Base-by-base conservation (phyloP, 2,888 invertebrate species). In the Eilema caniola region DNA sequence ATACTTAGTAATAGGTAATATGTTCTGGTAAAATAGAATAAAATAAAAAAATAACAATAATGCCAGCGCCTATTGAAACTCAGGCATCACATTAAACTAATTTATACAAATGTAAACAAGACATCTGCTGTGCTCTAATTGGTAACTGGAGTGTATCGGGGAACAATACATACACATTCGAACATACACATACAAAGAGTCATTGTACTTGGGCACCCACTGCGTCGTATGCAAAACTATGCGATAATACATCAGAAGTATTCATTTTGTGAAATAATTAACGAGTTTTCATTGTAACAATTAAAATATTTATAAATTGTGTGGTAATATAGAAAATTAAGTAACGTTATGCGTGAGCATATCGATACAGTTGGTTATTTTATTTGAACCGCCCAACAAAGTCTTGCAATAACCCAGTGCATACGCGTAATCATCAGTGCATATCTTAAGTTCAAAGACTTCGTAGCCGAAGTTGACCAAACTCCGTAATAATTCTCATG, bases 111-210 rank as follows among this genome's bases (percentile, higher is more conserved):
- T 79, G 77, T 76, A 83, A 80, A 81, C 70, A 74, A 83, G 83
- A 78, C 70, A 67, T 74, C 67, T 74, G 72, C 53, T 71, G 63
- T 81, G 89, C 87, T 88, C 90, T 84, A 85, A 82, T 88, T 88
- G 78, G 66, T 75, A 89, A 84, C 78, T 89, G 73, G 88, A 80
- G 71, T 87, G 79, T 72, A 71, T 80, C 73, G 81, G 78, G 81
- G 82, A 85, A 90, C 89, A 83, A 78, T 80, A 74, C 70, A 65
- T 65, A 68, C 31, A 70, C 64, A 66, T 53, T 68, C 76, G 62
- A 67, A n/a, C 28, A 56, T 63, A 68, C 23, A 62, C 41, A 12
- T 56, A 66, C 47, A 62, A 64, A 47, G 41, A 57, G 31, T 66
- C 59, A 76, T 81, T 73, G 76, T 70, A 67, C 72, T 62, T 69